Evolutionary conservation across 2,797 vertebrate genomes (phyloP).

Genomic region (Champsocephalus gunnari): DNA sequence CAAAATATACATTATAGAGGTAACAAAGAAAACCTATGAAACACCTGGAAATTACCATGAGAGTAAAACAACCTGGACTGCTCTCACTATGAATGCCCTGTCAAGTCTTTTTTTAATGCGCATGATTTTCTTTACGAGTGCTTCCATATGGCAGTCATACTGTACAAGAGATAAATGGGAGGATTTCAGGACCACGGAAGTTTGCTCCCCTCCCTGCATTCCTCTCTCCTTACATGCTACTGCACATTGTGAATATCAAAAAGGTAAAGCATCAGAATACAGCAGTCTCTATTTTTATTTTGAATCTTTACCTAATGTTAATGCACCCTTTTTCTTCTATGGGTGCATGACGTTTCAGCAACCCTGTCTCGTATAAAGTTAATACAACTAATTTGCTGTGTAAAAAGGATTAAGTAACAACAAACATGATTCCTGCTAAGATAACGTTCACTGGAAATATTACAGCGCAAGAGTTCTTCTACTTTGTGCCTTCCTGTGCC

Average conservation of each 20-base stretch:
- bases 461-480: neutral
- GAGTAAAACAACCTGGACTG: conserved; percentile 12
- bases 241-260: conserved; percentile 2
- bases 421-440: neutral
- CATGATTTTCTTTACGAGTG: conserved; percentile 52
- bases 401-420: too few relatives aligned
- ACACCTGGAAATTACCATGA: conserved; percentile 24
- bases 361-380: too few relatives aligned
- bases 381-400: too few relatives aligned
- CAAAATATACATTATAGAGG: neutral
- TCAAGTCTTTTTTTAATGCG: conserved; percentile 54
- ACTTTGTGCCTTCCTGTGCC: neutral
- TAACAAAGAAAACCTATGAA: neutral
- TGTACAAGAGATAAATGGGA: conserved; percentile 30
- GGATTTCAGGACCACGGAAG: conserved; percentile 17
- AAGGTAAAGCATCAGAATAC: conserved; percentile 17
- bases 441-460: neutral
- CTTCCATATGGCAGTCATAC: conserved; percentile 57
- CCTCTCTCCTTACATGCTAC: conserved; percentile 26
- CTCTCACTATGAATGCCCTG: conserved; percentile 41
- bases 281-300: neutral
- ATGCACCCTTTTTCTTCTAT: neutral
- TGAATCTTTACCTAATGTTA: neutral
- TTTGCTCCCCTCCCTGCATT: conserved; percentile 35
- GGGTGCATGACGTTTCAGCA: neutral